Evolutionary conservation across 2,113 vertebrate genomes (phyloP), one percentile per base, ranked within the genome.

Genomic region (Engystomops pustulosus): DNA sequence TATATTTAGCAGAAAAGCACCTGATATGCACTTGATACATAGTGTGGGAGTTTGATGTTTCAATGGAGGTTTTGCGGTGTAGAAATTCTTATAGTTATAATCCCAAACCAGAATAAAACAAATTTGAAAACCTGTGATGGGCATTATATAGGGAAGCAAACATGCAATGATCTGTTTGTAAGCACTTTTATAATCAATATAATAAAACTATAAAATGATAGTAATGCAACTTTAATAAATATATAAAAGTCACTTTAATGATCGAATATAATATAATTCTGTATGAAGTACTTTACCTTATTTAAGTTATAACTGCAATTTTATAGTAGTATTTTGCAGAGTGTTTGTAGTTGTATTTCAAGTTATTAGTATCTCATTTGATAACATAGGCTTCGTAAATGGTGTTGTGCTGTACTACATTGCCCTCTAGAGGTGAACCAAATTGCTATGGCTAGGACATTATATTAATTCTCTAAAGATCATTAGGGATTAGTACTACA

Each of bases 391-490:
- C n/a, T 25, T 25, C 23, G 49, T 55, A 27, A n/a, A 55, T 65
- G 1, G 10, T 51, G n/a, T 69, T 84, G 45, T 53, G 25, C 15
- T 51, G 75, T 78, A 58, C 34, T 58, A 51, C 25, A 85, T 23
- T 79, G 75, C 75, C 83, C 62, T 44, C 83, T 44, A 85, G 62
- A 85, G 83, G 47, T 9, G 17, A 71, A 41, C 18, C 49, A 76
- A 14, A 12, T 47, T 10, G 8, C 20, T 15, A 20, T 32, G 72
- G 27, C 41, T 70, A 41, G 23, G 23, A 70, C 18, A 41, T 15
- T 15, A 14, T 1, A 30, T 1, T 30, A 18, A 36, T 15, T 67
- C 62, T 36, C 15, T 1, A 14, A 14, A 65, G 2, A 25, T 17
- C 25, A 15, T 67, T 18, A 62, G 25, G 4, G n/a, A 60, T 60